Base-by-base conservation (phyloP, 2,797 vertebrate species). In the Gadopsis bispinosus region DNA sequence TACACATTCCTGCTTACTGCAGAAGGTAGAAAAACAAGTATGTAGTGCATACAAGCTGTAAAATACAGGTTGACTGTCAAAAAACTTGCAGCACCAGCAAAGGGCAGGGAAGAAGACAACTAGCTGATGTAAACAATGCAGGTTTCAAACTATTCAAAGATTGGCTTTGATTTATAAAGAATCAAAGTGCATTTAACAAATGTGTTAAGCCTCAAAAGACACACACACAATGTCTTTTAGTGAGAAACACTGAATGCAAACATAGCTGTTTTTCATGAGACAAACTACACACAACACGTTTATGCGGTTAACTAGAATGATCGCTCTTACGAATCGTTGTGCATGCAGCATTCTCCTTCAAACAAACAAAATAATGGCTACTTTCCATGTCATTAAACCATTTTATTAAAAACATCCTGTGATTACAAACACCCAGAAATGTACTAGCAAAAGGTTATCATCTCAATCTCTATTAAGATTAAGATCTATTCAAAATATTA, bases 371-470 rank as follows among this genome's bases (percentile, higher is more conserved):
- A 76, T 56, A 68, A 56, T 16, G 22, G 22, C 55, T 68, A 39
- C 22, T 39, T 80, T 77, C n/a, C 14, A 31, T 87, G 80, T 94
- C 84, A 92, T 88, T 86, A 88, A 91, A 93, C 77, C 86, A 89
- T 95, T 96, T 96, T 96, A 95, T 95, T 96, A 95, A 94, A 96
- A 96, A 96, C 89, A 92, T 95, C 92, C 81, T 92, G 89, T 83
- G 90, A 95, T 94, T 95, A 93, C 88, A 95, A 94, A 95, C 91
- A 94, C 92, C 92, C 92, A 92, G 83, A 92, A 91, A 87, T 91
- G 80, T 83, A 88, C 89, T 93, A 93, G 82, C 87, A 92, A 75
- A 91, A 90, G 45, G 79, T 90, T 77, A 88, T 88, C 45, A 75
- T 91, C 88, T 89, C 67, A 73, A 87, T 83, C 85, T 84, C 64